Evolutionary conservation across 2,113 vertebrate species (phyloP).

Genomic region (Chascanopsetta lugubris): DNA sequence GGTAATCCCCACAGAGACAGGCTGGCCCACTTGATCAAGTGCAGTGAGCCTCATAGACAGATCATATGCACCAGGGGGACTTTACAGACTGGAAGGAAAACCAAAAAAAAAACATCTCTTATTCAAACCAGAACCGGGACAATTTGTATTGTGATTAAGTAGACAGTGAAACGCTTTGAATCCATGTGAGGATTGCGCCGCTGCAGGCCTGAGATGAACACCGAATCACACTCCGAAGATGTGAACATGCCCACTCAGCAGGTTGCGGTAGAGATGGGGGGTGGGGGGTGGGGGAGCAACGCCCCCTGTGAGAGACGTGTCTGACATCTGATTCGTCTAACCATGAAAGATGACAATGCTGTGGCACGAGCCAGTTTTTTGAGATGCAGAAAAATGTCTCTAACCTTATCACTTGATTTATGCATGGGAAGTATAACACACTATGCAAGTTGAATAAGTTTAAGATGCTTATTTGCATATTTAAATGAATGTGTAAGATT

Average conservation of each 20-base stretch:
- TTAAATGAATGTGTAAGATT: too few species aligned
- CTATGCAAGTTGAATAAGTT: too few species aligned
- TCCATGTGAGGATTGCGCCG: constrained; percentile 62
- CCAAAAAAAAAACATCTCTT: constrained; percentile 40
- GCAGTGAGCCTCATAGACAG: constrained; percentile 70
- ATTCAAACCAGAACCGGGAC: constrained; percentile 67
- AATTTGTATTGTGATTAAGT: constrained; percentile 78
- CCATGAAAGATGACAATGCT: constrained; percentile 76
- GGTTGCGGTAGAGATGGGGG: constrained; percentile 43
- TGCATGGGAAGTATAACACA: too few species aligned
- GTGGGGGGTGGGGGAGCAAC: too few species aligned
- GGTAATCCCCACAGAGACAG: constrained; percentile 76
- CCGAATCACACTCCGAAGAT: constrained; percentile 60
- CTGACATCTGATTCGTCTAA: constrained; percentile 79
- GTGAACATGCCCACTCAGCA: constrained; percentile 78
- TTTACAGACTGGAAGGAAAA: constrained; percentile 42
- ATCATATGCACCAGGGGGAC: constrained; percentile 69
- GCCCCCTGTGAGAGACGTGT: constrained; percentile 50
- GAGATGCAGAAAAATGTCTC: constrained; percentile 59
- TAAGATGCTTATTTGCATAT: too few species aligned
- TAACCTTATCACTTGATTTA: constrained; percentile 9
- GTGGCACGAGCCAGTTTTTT: constrained; percentile 65
- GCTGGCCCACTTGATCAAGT: constrained; percentile 82
- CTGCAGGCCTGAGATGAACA: constrained; percentile 55
- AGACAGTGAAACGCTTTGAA: constrained; percentile 67